phyloP scores from a whole-genome alignment of 2,797 vertebrate genomes.

The Pseudopleuronectes americanus region DNA sequence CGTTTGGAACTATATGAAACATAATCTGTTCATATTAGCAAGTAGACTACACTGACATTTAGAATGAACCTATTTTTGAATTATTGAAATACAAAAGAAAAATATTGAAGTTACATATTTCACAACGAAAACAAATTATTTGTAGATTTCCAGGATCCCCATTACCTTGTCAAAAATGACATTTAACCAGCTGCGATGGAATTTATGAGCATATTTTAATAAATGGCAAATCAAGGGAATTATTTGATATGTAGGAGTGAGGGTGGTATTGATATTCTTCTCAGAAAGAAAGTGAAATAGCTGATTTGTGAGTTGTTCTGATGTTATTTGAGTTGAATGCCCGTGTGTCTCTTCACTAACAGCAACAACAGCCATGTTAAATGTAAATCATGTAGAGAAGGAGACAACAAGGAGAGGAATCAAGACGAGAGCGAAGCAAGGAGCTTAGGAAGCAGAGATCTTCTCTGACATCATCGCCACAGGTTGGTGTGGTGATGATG shows the following conservation, averaged over 20 bases:
- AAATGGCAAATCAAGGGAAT: neutral
- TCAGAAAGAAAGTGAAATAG: too few relatives aligned
- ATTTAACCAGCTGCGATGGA: too few relatives aligned
- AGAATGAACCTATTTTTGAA: too few relatives aligned
- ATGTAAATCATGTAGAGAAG: neutral
- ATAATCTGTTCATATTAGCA: neutral
- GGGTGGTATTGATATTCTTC: neutral
- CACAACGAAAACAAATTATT: neutral
- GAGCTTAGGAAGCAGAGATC: constrained; percentile 31
- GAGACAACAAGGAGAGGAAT: neutral
- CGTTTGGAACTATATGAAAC: neutral
- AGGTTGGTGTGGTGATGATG: constrained; percentile 23
- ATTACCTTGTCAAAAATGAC: too few relatives aligned
- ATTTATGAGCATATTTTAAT: too few relatives aligned
- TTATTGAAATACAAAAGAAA: too few relatives aligned
- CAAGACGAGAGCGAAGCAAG: neutral
- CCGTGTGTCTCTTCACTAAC: too few relatives aligned
- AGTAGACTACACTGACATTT: neutral
- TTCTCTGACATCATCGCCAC: constrained; percentile 41
- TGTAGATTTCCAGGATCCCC: too few relatives aligned
- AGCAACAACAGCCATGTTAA: neutral
- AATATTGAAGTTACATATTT: neutral
- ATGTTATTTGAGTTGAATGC: too few relatives aligned
- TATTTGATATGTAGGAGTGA: too few relatives aligned
- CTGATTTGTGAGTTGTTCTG: too few relatives aligned